A percentile compares a stretch with the other conserved stretches of the same genome.
phyloP scores from a whole-genome alignment of 1,140 invertebrate species.

The Zaprionus kolodkinae region DNA sequence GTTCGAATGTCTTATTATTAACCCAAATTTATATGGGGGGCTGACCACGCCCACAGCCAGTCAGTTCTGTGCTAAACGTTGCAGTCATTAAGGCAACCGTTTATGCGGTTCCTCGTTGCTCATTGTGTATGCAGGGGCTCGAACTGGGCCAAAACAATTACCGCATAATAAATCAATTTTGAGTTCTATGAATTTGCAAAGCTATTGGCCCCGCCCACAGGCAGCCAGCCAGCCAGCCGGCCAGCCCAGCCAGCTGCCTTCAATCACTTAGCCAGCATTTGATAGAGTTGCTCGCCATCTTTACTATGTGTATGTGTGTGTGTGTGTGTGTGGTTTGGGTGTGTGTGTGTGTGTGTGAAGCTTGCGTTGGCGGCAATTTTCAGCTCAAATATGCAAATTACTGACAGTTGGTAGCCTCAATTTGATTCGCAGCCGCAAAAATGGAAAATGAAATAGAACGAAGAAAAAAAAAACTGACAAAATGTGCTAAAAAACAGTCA shows the following conservation, averaged over 20 bases:
- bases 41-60: slow-evolving; percentile 18
- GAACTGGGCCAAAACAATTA: slow-evolving; percentile 78
- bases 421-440: slow-evolving; percentile 67
- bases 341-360: slow-evolving; percentile 12
- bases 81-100: slow-evolving; percentile 48
- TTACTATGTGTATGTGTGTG: slow-evolving; percentile 11
- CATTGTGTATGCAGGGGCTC: slow-evolving; percentile 65
- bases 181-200: slow-evolving; percentile 66
- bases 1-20: slow-evolving; percentile 65
- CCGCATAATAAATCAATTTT: slow-evolving; percentile 78
- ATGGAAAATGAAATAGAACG: slow-evolving; percentile 43
- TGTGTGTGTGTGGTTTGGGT: slow-evolving; percentile 12
- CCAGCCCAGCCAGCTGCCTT: slow-evolving; percentile 36
- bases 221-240: background rate
- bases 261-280: slow-evolving; percentile 50
- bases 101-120: slow-evolving; percentile 43
- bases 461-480: slow-evolving; percentile 34
- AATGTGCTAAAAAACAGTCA: slow-evolving; percentile 34
- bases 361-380: slow-evolving; percentile 57
- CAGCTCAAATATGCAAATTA: slow-evolving; percentile 76
- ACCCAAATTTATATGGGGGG: slow-evolving; percentile 31
- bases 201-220: slow-evolving; percentile 8
- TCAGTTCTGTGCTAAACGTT: slow-evolving; percentile 17
- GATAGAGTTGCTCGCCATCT: slow-evolving; percentile 42
- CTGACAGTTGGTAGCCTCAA: slow-evolving; percentile 76